These are phyloP conservation scores for Ophioderma brevispina DNA, from an alignment of 35 echinoderm and acorn worm species.

Conservation along the genomic window DNA sequence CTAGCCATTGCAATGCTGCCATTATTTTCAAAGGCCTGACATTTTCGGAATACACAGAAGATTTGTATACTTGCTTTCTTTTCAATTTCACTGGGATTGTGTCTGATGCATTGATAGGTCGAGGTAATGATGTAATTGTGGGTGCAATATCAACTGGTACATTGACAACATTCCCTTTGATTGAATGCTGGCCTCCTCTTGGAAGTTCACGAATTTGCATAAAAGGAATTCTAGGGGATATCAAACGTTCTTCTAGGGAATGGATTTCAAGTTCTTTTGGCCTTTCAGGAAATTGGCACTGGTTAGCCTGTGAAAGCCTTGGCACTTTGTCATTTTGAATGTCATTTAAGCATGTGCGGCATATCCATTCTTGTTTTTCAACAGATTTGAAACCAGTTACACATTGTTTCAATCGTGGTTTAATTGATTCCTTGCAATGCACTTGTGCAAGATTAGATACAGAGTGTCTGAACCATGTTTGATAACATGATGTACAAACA, in stretches of 20 bases:
- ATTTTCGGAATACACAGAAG: neutral
- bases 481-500: conserved; percentile 24
- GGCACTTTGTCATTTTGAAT: neutral
- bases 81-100: no score
- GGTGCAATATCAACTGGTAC: no score
- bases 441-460: no score
- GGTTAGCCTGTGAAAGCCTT: neutral
- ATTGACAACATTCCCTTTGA: no score
- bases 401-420: neutral
- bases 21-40: neutral
- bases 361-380: neutral
- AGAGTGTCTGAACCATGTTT: conserved; percentile 27
- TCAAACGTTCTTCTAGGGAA: neutral
- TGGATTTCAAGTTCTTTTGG: neutral
- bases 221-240: neutral
- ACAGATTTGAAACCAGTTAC: neutral
- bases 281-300: neutral
- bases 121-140: no score
- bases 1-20: neutral
- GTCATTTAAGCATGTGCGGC: neutral
- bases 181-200: neutral
- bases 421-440: neutral
- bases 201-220: neutral
- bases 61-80: no score
- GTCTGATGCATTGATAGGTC: no score